Base-by-base conservation (phyloP, 2,888 invertebrate genomes). In the Tryphoninae sp. region DNA sequence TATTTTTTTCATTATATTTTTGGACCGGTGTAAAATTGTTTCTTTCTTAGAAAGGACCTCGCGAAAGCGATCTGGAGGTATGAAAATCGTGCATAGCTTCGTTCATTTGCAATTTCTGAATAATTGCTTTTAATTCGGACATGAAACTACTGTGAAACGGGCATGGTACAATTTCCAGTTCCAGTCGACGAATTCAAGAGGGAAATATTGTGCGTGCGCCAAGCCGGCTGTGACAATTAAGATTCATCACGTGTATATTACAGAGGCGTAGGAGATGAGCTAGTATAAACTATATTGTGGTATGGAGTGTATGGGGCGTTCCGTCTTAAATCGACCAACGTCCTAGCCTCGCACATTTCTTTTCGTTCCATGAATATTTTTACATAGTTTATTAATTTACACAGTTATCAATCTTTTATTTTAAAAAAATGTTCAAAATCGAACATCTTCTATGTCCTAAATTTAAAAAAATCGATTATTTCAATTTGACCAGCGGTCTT, bases 141-240 rank as follows among this genome's bases (percentile, higher is more conserved):
- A 45, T 45, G 13, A 11, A 11, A 45, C 45, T 45, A 13, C 13
- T 45, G 45, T 19, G 8, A 55, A 55, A 9, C 8, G 9, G n/a
- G 55, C 7, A 55, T n/a, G 6, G 16, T 55, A 55, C 16, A 68
- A 59, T 69, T 68, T 55, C 55, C 2, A 58, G 79, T 79, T 76
- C 62, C 76, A 71, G 76, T 53, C 76, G 82, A 62, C 76, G 82
- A 68, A 73, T 82, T 67, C 58, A 77, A 79, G 79, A 82, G 82
- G 72, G 82, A 82, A 82, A 79, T 42, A 72, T 67, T 62, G 76
- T 79, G 82, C 82, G 82, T 82, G 82, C 76, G 62, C 65, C 76
- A 79, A 82, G 76, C 79, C 68, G 64, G 62, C 82, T 79, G 82
- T 82, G 82, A 82, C 82, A 82, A 82, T 82, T 82, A 82, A 79